A percentile compares a stretch with the other conserved stretches of the same genome.
Evolutionary conservation across 2,113 vertebrate genomes (phyloP).

Genomic region (Ammodramus savannarum): DNA sequence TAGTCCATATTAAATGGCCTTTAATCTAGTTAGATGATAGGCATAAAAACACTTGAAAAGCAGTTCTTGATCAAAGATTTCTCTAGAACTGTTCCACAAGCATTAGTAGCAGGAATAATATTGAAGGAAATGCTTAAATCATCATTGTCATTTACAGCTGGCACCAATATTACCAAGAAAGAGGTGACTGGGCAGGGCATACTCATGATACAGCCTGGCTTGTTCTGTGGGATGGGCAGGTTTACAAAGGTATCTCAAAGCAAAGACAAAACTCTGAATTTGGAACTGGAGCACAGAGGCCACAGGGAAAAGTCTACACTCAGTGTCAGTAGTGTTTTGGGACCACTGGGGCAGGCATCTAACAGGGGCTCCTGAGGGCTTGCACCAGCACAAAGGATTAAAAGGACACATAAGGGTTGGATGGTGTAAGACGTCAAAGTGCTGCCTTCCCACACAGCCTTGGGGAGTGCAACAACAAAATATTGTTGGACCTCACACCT

Average conservation of each 20-base stretch:
- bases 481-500: too few species aligned
- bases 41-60: not conserved
- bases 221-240: not conserved
- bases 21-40: not conserved
- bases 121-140: not conserved
- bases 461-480: not conserved
- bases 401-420: not conserved
- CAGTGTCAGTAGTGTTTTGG: rapidly evolving
- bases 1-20: not conserved
- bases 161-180: not conserved
- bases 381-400: too few species aligned
- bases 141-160: not conserved
- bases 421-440: not conserved
- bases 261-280: not conserved
- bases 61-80: not conserved
- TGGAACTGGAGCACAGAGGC: rapidly evolving
- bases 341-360: rapidly evolving
- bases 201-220: rapidly evolving
- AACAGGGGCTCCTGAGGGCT: not conserved
- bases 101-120: not conserved
- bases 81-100: not conserved
- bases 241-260: not conserved
- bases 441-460: not conserved
- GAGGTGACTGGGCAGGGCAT: not conserved
- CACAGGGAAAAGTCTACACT: not conserved